These are phyloP conservation scores for Adelges cooleyi DNA, from an alignment of 1,140 invertebrate genomes.

Conservation along the genomic window DNA sequence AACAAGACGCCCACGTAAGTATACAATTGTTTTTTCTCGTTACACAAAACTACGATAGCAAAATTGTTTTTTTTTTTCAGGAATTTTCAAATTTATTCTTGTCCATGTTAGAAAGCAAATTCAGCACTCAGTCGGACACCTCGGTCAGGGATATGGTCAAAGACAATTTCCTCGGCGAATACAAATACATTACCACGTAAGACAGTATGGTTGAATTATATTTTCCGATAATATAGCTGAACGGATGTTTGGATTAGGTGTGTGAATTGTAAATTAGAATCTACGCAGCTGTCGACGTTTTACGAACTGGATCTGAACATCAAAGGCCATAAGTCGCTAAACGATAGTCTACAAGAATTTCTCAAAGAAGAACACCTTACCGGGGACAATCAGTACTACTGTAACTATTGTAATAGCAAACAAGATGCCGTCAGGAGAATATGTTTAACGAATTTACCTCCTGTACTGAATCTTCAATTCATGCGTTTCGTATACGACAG, in stretches of 20 bases:
- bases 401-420: conserved; percentile 48
- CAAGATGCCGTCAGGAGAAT: conserved; percentile 53
- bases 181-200: conserved; percentile 53
- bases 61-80: conserved; percentile 37
- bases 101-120: conserved; percentile 46
- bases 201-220: conserved; percentile 28
- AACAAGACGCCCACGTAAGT: conserved; percentile 49
- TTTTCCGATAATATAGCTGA: background rate
- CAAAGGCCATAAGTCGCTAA: conserved; percentile 43
- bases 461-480: conserved; percentile 58
- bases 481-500: conserved; percentile 56
- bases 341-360: conserved; percentile 52
- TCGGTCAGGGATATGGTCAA: conserved; percentile 45
- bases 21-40: background rate
- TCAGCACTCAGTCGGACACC: conserved; percentile 40
- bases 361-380: conserved; percentile 52
- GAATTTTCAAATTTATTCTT: conserved; percentile 61
- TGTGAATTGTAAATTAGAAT: conserved; percentile 47
- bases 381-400: conserved; percentile 56
- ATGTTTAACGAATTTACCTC: conserved; percentile 48
- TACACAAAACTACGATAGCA: background rate
- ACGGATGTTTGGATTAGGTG: conserved; percentile 41
- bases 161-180: conserved; percentile 51
- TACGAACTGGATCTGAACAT: conserved; percentile 57
- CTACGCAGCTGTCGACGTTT: conserved; percentile 48